phyloP scores from a whole-genome alignment of 2,888 invertebrate genomes.

The Isotomurus palustris region DNA sequence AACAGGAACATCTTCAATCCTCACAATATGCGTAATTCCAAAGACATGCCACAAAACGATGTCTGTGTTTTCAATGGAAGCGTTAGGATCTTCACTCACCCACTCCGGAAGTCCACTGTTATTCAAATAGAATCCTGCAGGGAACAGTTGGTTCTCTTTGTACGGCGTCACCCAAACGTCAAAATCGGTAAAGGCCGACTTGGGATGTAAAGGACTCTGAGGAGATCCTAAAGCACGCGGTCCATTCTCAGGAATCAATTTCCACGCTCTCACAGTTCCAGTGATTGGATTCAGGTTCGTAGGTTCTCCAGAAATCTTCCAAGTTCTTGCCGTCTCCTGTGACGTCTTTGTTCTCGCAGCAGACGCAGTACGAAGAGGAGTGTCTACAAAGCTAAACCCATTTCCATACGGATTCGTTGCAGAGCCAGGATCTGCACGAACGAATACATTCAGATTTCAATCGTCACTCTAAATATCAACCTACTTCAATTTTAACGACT shows the following conservation, averaged over 20 bases:
- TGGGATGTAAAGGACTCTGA: constrained; percentile 11
- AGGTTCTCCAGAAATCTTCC: not conserved
- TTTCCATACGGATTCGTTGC: not conserved
- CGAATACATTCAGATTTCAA: too few species aligned
- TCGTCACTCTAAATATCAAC: too few species aligned
- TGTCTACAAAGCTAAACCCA: not conserved
- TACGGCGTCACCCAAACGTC: constrained; percentile 23
- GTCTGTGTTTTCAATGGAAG: constrained; percentile 2
- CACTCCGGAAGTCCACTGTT: constrained; percentile 20
- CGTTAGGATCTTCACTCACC: constrained; percentile 8
- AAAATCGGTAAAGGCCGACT: constrained; percentile 11
- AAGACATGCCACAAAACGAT: constrained; percentile 22
- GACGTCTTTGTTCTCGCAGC: not conserved
- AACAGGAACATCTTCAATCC: constrained; percentile 15
- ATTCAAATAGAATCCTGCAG: constrained; percentile 14
- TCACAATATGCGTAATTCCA: constrained; percentile 13
- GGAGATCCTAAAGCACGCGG: not conserved
- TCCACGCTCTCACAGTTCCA: not conserved
- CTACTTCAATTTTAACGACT: too few species aligned
- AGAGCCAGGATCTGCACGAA: too few species aligned
- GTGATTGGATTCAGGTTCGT: not conserved
- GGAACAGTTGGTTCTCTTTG: constrained; percentile 15
- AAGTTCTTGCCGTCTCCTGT: not conserved
- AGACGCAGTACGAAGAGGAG: not conserved
- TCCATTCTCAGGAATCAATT: not conserved